Conservation (phyloP, 2,888 invertebrate species). For the Ctenicera cuprea region DNA sequence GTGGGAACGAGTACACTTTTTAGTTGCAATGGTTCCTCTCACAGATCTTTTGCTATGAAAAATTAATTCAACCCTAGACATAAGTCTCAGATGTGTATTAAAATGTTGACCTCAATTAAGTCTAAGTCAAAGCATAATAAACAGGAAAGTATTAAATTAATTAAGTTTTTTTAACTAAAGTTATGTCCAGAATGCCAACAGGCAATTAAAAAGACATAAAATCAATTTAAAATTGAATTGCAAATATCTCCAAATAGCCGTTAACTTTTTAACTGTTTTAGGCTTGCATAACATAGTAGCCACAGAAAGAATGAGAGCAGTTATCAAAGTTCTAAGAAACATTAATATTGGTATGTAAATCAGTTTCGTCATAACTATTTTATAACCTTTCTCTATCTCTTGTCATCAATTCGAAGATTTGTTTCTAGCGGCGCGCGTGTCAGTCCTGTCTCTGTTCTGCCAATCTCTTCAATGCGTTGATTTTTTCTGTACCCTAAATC, state of each 20-base stretch:
- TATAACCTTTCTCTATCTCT: too few relatives aligned
- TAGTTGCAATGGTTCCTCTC: too few relatives aligned
- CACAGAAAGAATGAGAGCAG: background rate
- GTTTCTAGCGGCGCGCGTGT: too few relatives aligned
- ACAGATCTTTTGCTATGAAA: background rate
- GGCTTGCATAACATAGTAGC: slow-evolving; percentile 12
- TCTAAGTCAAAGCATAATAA: background rate
- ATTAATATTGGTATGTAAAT: too few relatives aligned
- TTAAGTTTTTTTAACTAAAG: slow-evolving; percentile 22
- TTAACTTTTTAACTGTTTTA: slow-evolving; percentile 22
- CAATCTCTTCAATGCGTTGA: too few relatives aligned
- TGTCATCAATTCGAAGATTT: too few relatives aligned
- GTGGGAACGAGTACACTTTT: too few relatives aligned
- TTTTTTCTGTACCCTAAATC: too few relatives aligned
- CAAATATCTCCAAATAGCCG: slow-evolving; percentile 20
- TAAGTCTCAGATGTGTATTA: background rate
- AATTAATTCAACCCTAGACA: background rate
- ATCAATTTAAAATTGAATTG: slow-evolving; percentile 23
- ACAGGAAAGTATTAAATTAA: slow-evolving; percentile 15
- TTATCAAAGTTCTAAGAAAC: background rate
- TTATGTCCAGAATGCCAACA: slow-evolving; percentile 28
- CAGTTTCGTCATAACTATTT: too few relatives aligned
- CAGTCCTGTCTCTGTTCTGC: too few relatives aligned
- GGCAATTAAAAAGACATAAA: slow-evolving; percentile 31
- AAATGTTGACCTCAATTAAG: background rate